Conservation (phyloP, 2,113 vertebrate genomes). For the Neolamprologus variostigma region DNA sequence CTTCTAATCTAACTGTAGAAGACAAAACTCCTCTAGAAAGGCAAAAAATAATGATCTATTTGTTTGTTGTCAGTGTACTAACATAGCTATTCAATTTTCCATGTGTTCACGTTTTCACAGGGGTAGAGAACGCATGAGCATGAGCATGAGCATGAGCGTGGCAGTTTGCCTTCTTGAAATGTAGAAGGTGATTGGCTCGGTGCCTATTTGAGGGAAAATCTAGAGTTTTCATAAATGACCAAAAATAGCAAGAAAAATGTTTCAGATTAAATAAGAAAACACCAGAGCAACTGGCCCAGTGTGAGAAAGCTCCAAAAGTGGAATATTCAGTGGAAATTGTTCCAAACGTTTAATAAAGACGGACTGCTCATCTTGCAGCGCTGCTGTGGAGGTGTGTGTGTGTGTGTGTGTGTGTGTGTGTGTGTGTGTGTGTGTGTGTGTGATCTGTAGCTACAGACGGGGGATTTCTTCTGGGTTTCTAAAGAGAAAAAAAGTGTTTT, state of each 20-base stretch:
- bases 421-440: neutral
- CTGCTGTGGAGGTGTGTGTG: neutral
- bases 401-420: neutral
- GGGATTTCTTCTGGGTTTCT: neutral
- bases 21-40: neutral
- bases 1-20: rapidly evolving
- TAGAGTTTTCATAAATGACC: neutral
- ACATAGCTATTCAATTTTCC: neutral
- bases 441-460: rapidly evolving
- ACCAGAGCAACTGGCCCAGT: neutral
- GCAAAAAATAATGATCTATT: neutral
- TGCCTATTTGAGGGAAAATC: neutral
- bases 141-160: neutral
- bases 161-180: neutral
- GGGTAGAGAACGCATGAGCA: rapidly evolving
- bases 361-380: neutral
- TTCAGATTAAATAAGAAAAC: neutral
- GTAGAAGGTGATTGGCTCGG: neutral
- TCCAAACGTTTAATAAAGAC: neutral
- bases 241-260: neutral
- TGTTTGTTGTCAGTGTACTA: neutral
- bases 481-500: neutral
- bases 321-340: rapidly evolving
- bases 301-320: neutral
- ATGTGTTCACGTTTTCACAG: rapidly evolving